Evolutionary conservation across 2,888 invertebrate genomes (phyloP).

Genomic region (Drosophila trichaetosa): DNA sequence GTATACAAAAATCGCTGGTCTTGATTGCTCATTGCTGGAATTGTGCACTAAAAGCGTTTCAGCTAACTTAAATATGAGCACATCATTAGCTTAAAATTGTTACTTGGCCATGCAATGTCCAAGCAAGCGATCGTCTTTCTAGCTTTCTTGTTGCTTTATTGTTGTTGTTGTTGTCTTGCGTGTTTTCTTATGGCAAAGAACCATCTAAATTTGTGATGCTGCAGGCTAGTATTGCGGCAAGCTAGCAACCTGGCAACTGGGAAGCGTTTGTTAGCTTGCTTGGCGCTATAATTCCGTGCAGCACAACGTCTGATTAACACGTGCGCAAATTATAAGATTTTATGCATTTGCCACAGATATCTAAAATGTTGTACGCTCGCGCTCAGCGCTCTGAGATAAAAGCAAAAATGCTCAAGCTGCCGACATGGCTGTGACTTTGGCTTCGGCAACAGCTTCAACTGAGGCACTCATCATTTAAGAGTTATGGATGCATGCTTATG

Average conservation of each 20-base stretch:
- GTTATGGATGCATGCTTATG: constrained; percentile 74
- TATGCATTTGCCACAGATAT: constrained; percentile 80
- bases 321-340: constrained; percentile 82
- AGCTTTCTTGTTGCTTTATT: constrained; percentile 2
- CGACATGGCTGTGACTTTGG: constrained; percentile 50
- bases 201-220: constrained; percentile 26
- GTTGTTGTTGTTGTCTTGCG: background rate
- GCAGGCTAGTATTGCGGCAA: constrained; percentile 18
- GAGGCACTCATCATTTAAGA: constrained; percentile 59
- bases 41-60: constrained; percentile 80
- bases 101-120: constrained; percentile 62
- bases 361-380: constrained; percentile 57
- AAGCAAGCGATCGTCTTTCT: background rate
- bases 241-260: constrained; percentile 8
- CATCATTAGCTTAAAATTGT: constrained; percentile 81
- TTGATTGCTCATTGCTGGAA: constrained; percentile 45
- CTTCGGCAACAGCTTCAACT: constrained; percentile 11
- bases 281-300: constrained; percentile 50
- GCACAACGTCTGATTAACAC: constrained; percentile 78
- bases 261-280: constrained; percentile 9
- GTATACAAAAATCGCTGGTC: constrained; percentile 32
- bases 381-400: constrained; percentile 60
- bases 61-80: constrained; percentile 80
- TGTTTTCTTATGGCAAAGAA: constrained; percentile 8
- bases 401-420: constrained; percentile 72